These are phyloP conservation scores for Lamproptera curius DNA, from an alignment of 2,888 invertebrate genomes.

Conservation along the genomic window DNA sequence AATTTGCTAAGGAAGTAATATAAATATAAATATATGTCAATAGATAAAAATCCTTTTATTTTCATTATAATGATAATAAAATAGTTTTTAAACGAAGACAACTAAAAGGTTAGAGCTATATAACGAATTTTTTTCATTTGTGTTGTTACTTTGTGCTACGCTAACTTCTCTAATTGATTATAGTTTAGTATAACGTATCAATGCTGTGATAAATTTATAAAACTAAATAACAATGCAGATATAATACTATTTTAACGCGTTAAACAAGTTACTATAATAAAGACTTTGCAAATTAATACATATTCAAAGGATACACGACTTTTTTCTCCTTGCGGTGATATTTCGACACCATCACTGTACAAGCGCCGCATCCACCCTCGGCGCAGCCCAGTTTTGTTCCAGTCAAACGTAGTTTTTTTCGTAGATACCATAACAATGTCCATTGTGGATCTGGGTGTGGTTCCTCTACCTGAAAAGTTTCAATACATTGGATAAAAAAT, in stretches of 20 bases:
- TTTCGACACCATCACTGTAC: slow-evolving; percentile 95
- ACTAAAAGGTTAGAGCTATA: too few species aligned
- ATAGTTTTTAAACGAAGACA: neutral
- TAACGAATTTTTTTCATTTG: too few species aligned
- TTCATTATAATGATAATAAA: neutral
- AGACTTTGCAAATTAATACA: neutral
- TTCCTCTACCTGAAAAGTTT: slow-evolving; percentile 85
- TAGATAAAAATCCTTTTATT: neutral
- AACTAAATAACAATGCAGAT: too few species aligned
- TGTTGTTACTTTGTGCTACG: neutral
- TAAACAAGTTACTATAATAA: slow-evolving; percentile 3
- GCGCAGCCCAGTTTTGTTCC: slow-evolving; percentile 96
- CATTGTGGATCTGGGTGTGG: slow-evolving; percentile 88
- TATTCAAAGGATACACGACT: slow-evolving; percentile 67
- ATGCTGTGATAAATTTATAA: too few species aligned
- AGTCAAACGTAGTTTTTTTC: slow-evolving; percentile 87
- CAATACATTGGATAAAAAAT: too few species aligned
- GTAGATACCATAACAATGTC: slow-evolving; percentile 90
- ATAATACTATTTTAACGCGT: too few species aligned
- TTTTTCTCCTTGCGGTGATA: slow-evolving; percentile 80
- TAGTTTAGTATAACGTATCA: too few species aligned
- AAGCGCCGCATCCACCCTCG: slow-evolving; percentile 98
- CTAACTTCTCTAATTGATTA: slow-evolving; percentile 9
- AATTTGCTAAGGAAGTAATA: slow-evolving; percentile 26
- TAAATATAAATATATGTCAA: neutral